These are phyloP conservation scores for Pogonognathellus flavescens DNA, from an alignment of 1,140 invertebrate species.

Conservation along the genomic window DNA sequence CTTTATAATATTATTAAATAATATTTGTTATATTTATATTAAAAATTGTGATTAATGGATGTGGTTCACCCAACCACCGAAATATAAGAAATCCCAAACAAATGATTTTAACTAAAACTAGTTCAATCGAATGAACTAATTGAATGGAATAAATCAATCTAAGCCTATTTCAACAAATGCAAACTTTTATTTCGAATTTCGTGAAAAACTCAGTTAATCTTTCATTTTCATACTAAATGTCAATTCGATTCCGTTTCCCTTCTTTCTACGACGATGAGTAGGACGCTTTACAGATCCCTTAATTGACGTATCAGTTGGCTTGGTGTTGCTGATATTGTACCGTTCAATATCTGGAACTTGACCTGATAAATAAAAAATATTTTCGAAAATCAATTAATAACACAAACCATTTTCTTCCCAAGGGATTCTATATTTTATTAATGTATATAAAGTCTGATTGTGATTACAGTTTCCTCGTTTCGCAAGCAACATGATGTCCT, in stretches of 20 bases:
- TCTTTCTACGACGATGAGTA: background rate
- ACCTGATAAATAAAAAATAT: background rate
- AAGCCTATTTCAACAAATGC: too few relatives aligned
- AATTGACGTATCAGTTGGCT: background rate
- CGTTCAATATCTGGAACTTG: background rate
- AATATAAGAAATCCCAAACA: too few relatives aligned
- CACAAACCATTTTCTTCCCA: background rate
- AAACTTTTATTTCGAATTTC: too few relatives aligned
- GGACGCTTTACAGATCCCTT: too few relatives aligned
- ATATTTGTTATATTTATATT: too few relatives aligned
- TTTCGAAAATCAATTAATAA: too few relatives aligned
- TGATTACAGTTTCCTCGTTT: background rate
- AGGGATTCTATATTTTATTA: background rate
- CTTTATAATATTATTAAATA: too few relatives aligned
- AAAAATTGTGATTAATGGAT: too few relatives aligned
- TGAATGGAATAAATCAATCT: too few relatives aligned
- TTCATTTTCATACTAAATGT: background rate
- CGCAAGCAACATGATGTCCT: background rate
- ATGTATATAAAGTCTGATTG: background rate
- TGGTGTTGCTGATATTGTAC: slow-evolving; percentile 9
- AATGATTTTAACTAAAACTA: too few relatives aligned
- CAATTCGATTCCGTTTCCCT: background rate
- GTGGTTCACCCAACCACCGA: too few relatives aligned
- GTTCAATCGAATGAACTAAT: too few relatives aligned
- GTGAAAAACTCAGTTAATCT: background rate